These are phyloP conservation scores for Fabriciana adippe DNA, from an alignment of 2,888 invertebrate genomes.

Conservation along the genomic window DNA sequence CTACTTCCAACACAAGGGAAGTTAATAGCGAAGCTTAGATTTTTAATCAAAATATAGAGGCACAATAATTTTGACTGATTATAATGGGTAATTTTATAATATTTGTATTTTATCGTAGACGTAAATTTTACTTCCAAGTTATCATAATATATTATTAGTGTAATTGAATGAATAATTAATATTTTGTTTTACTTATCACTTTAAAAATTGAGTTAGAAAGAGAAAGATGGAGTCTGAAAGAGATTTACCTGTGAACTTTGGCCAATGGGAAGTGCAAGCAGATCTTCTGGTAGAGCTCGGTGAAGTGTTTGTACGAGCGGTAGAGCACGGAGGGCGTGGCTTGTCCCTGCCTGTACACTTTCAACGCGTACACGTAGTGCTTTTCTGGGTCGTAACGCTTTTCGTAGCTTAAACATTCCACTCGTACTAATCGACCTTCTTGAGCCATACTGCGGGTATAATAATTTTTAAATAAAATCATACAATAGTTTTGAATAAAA, in stretches of 20 bases:
- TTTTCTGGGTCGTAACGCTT: conserved; percentile 98
- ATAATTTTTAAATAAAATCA: neutral
- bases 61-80: conserved; percentile 9
- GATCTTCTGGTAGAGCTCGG: conserved; percentile 97
- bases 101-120: neutral
- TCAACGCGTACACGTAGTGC: conserved; percentile 96
- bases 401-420: conserved; percentile 93
- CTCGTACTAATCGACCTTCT: conserved; percentile 93
- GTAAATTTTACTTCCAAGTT: too few species aligned
- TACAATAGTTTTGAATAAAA: neutral
- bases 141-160: too few species aligned
- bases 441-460: conserved; percentile 86
- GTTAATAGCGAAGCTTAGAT: conserved; percentile 60
- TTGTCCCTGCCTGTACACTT: conserved; percentile 92
- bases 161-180: too few species aligned
- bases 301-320: conserved; percentile 97
- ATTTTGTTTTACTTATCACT: too few species aligned
- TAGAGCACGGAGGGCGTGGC: conserved; percentile 94
- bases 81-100: neutral
- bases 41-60: neutral
- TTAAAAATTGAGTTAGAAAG: too few species aligned
- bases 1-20: conserved; percentile 36
- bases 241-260: conserved; percentile 91
- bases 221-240: neutral
- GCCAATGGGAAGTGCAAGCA: conserved; percentile 95